Base-by-base conservation (phyloP, 2,888 invertebrate genomes). In the Gastracanthus pulcherrimus region DNA sequence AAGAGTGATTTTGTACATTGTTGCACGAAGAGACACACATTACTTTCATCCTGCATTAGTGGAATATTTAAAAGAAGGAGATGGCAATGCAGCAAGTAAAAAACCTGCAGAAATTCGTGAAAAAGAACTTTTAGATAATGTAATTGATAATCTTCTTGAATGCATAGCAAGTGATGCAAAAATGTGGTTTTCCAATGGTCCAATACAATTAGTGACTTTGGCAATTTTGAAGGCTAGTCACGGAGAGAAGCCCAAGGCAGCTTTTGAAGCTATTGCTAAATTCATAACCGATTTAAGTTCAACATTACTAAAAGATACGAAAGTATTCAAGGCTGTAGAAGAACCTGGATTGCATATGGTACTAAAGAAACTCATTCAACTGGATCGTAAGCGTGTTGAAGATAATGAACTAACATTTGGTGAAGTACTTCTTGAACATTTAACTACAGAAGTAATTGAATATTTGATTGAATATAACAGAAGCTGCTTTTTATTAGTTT, bases 1-100 rank as follows among this genome's bases (percentile, higher is more conserved):
- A 83, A 96, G 96, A 92, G 96, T 98, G 77, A 92, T 99, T 71
- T 94, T 97, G 81, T 98, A 98, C 95, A 92, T 99, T 29, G 94
- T 98, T 16, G 95, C 96, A 62, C 97, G 98, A 0, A 95, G 96
- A 58, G 96, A 97, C 88, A 93, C 95, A 0, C 94, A 94, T 70
- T 95, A 96, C 83, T 98, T 98, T 89, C 97, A 97, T 92, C 98
- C 98, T 0, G 93, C 93, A 80, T 94, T 97, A 71, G 94, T 96
- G 1, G 94, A 94, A 51, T 94, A 95, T 86, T 92, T 99, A 16
- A 94, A 95, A 84, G 93, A 94, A 82, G 98, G 98, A 0, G 94
- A 97, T 84, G 92, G 93, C 38, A 95, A 95, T 87, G 94, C 95
- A 13, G 93, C 93, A 16, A 95, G 95, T 70, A 97, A 97, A 91